These are phyloP conservation scores for Dromas ardeola DNA, from an alignment of 2,113 vertebrate species.

Conservation along the genomic window DNA sequence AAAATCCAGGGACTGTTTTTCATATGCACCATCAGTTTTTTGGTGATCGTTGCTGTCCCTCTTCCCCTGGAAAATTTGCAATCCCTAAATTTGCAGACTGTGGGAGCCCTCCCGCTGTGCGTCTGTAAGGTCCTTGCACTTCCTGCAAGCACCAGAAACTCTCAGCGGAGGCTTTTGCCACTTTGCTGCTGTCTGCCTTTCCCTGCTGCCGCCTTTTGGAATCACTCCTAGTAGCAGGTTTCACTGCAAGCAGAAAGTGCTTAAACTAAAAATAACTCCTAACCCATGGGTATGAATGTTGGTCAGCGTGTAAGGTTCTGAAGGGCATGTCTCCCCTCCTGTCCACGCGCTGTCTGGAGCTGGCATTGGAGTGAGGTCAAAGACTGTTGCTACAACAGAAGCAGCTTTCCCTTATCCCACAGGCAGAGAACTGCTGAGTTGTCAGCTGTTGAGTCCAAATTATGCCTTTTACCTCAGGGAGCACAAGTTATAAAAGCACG, in stretches of 20 bases:
- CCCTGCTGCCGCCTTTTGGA: not conserved
- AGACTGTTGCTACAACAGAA: slow-evolving; percentile 54
- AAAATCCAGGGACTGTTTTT: not conserved
- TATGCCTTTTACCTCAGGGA: slow-evolving; percentile 58
- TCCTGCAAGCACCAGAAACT: not conserved
- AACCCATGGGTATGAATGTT: slow-evolving; percentile 18
- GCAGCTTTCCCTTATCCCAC: slow-evolving; percentile 35
- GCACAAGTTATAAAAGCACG: slow-evolving; percentile 28
- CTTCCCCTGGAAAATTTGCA: not conserved
- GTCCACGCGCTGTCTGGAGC: not conserved
- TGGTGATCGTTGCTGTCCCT: not conserved
- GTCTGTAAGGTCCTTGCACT: not conserved
- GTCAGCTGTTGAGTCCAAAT: slow-evolving; percentile 47
- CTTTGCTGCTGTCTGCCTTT: not conserved
- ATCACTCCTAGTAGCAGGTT: not conserved
- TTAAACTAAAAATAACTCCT: slow-evolving; percentile 47
- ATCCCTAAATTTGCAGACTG: not conserved
- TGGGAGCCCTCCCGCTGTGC: not conserved
- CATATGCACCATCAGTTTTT: not conserved
- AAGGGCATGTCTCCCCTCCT: slow-evolving; percentile 30
- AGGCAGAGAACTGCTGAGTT: slow-evolving; percentile 52
- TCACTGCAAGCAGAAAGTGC: not conserved
- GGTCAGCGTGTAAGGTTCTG: slow-evolving; percentile 49
- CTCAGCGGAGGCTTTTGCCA: not conserved
- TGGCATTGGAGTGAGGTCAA: slow-evolving; percentile 15